Evolutionary conservation across 2,888 invertebrate species (phyloP).

Genomic region (Galeruca laticollis): DNA sequence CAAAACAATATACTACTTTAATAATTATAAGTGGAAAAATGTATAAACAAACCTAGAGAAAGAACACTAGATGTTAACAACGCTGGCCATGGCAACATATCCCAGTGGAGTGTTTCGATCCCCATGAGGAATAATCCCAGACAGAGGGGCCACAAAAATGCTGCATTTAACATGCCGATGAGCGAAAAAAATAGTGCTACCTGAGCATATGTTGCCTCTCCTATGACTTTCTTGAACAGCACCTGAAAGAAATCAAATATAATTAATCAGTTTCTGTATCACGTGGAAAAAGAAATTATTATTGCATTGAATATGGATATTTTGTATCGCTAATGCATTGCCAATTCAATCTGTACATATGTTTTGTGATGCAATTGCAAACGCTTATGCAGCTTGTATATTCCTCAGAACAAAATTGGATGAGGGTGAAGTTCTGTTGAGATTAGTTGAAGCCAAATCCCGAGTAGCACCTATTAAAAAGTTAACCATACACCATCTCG

Average conservation of each 20-base stretch:
- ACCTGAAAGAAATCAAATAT: constrained; percentile 66
- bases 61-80: constrained; percentile 84
- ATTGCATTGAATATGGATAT: too few species aligned
- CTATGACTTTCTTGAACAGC: constrained; percentile 90
- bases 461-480: too few species aligned
- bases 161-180: constrained; percentile 88
- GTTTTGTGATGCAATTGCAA: too few species aligned
- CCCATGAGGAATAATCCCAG: constrained; percentile 88
- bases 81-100: constrained; percentile 88
- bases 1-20: too few species aligned
- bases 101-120: constrained; percentile 85
- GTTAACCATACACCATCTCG: too few species aligned
- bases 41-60: constrained; percentile 76
- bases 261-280: background rate
- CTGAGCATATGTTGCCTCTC: constrained; percentile 92
- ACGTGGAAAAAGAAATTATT: background rate
- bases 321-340: too few species aligned
- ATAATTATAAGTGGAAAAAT: background rate
- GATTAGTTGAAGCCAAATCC: too few species aligned
- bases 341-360: too few species aligned
- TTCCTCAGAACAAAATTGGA: too few species aligned
- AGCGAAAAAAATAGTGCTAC: constrained; percentile 94
- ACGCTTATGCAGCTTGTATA: too few species aligned
- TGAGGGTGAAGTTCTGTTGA: too few species aligned
- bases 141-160: constrained; percentile 92